Evolutionary conservation across 2,797 vertebrate species (phyloP).

Genomic region (Amblyopsis hoosieri): DNA sequence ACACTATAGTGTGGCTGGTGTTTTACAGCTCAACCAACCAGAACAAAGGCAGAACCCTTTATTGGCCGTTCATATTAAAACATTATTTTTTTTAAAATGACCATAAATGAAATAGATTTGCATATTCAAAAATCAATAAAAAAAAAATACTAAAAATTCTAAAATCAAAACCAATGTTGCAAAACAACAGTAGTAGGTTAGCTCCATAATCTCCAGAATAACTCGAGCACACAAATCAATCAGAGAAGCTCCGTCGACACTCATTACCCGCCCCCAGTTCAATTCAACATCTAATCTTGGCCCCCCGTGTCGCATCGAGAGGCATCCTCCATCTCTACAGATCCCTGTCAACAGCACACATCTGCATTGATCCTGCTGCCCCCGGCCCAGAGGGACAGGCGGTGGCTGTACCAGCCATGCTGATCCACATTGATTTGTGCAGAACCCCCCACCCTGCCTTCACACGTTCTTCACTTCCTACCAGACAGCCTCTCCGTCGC

Average conservation of each 20-base stretch:
- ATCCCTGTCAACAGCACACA: constrained; percentile 58
- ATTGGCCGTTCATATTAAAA: no score
- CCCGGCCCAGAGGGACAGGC: constrained; percentile 34
- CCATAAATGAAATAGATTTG: no score
- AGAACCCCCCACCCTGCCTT: constrained; percentile 16
- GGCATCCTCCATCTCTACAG: constrained; percentile 43
- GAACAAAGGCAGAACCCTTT: no score
- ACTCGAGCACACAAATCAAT: constrained; percentile 24
- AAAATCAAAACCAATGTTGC: no score
- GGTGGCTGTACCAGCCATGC: constrained; percentile 47
- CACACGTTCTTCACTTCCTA: constrained; percentile 53
- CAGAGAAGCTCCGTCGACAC: constrained; percentile 19
- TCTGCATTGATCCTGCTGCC: constrained; percentile 59
- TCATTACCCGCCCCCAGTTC: constrained; percentile 29
- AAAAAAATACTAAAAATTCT: no score
- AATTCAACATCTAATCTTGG: constrained; percentile 58
- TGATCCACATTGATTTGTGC: constrained; percentile 65
- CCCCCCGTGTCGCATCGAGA: constrained; percentile 37
- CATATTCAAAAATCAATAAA: no score
- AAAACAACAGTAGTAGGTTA: no score
- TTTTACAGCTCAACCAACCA: no score
- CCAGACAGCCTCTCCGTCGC: constrained; percentile 36
- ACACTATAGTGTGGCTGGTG: no score
- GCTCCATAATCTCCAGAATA: background rate
- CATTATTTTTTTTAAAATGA: no score